Conservation (phyloP, 1,140 invertebrate genomes). For the Trinorchestia longiramus region DNA sequence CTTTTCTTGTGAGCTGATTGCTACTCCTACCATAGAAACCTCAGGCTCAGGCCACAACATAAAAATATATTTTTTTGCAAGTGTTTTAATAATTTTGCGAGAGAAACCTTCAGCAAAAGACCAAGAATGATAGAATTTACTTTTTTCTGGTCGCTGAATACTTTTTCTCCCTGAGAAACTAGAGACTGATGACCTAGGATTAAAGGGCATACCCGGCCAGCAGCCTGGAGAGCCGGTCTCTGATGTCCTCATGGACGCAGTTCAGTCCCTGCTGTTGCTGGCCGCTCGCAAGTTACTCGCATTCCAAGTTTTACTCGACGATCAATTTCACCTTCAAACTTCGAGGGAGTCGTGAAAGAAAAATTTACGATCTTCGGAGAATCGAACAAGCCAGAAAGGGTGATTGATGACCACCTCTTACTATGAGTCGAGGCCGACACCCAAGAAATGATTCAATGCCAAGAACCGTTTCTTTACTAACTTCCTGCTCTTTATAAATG, state of each 20-base stretch:
- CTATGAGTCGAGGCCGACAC: not conserved
- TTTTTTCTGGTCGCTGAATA: not conserved
- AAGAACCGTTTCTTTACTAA: not conserved
- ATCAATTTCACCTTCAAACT: constrained; percentile 28
- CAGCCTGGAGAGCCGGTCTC: not conserved
- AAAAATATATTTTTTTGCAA: no score
- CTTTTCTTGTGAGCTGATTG: no score
- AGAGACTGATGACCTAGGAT: not conserved
- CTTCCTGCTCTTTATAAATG: not conserved
- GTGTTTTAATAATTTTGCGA: no score
- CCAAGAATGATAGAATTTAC: not conserved
- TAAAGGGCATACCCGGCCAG: not conserved
- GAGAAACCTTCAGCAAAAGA: not conserved
- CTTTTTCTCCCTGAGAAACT: not conserved
- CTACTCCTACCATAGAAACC: no score
- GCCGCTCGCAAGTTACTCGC: not conserved
- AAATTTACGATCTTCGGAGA: constrained; percentile 32
- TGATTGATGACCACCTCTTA: constrained; percentile 6
- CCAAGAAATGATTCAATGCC: not conserved
- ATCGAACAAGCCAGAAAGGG: constrained; percentile 15
- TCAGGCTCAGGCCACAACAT: no score
- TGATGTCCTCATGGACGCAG: not conserved
- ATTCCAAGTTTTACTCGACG: not conserved
- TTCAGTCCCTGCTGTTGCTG: not conserved
- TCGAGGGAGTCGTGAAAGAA: not conserved